Conservation (phyloP, 2,888 invertebrate genomes). For the Drosophila macrospina region DNA sequence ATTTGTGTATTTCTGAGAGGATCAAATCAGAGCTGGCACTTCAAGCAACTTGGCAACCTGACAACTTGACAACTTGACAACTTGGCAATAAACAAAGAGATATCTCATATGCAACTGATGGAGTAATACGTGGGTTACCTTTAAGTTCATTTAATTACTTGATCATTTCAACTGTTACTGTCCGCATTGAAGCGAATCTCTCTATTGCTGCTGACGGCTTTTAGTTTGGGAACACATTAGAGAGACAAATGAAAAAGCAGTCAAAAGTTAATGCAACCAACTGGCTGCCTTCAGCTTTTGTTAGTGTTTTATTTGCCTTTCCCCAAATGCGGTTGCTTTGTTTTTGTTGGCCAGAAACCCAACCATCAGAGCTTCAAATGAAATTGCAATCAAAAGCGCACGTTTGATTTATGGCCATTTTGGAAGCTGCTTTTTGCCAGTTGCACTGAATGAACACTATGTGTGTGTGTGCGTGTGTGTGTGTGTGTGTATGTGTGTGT, state of each 20-base stretch:
- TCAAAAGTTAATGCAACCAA: constrained; percentile 1
- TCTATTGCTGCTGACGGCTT: not conserved
- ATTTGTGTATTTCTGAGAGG: constrained; percentile 1
- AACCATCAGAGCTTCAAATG: constrained; percentile 18
- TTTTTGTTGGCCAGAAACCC: constrained; percentile 19
- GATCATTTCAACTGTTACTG: not conserved
- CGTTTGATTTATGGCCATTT: constrained; percentile 63
- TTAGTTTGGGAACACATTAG: constrained; percentile 11
- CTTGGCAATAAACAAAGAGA: not conserved
- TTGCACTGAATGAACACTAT: constrained; percentile 47
- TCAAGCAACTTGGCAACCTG: not conserved
- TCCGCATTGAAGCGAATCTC: not conserved
- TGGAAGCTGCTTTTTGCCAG: constrained; percentile 10
- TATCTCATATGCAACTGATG: not conserved
- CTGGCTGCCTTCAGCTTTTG: not conserved
- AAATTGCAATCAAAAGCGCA: constrained; percentile 71
- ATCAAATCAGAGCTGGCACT: not conserved
- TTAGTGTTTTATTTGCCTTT: not conserved
- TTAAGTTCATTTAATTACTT: constrained; percentile 1
- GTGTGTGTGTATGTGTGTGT: not conserved
- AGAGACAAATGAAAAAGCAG: not conserved
- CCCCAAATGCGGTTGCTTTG: not conserved
- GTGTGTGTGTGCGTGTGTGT: not conserved
- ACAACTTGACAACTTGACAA: no score
- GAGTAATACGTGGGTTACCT: not conserved